Conservation (phyloP, 2,888 invertebrate genomes). For the Stegana nigrithorax region DNA sequence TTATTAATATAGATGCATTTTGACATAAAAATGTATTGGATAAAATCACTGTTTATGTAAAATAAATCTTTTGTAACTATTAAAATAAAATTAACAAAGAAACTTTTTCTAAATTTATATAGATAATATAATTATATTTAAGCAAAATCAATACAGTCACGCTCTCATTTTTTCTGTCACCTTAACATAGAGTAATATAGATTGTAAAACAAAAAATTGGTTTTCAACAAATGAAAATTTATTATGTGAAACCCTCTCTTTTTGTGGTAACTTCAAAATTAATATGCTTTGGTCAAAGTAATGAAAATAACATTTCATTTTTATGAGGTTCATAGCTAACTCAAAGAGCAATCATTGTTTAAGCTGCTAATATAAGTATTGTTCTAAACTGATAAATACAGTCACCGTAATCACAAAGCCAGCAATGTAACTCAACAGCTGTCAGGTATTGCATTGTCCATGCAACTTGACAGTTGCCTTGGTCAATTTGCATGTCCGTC, state of each 20-base stretch:
- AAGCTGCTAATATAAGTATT: too few species aligned
- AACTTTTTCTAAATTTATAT: neutral
- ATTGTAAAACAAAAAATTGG: too few species aligned
- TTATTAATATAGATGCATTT: too few species aligned
- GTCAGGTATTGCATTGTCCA: constrained; percentile 2
- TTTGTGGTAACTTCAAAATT: too few species aligned
- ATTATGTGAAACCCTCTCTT: too few species aligned
- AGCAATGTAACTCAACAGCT: constrained; percentile 51
- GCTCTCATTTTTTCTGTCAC: too few species aligned
- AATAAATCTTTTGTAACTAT: constrained; percentile 20
- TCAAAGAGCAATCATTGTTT: too few species aligned
- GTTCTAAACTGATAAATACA: too few species aligned
- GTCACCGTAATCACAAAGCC: constrained; percentile 39
- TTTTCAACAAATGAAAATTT: too few species aligned
- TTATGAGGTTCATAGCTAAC: too few species aligned
- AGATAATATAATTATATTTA: neutral
- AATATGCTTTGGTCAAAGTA: too few species aligned
- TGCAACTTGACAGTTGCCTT: constrained; percentile 45
- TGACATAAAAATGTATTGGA: constrained; percentile 20
- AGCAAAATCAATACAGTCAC: constrained; percentile 50
- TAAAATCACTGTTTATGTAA: constrained; percentile 24
- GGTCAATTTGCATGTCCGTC: neutral
- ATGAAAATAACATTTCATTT: too few species aligned
- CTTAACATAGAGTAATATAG: neutral
- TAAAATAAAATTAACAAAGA: neutral